Evolutionary conservation across 2,888 invertebrate species (phyloP).

Genomic region (Rhabditoides inermis): DNA sequence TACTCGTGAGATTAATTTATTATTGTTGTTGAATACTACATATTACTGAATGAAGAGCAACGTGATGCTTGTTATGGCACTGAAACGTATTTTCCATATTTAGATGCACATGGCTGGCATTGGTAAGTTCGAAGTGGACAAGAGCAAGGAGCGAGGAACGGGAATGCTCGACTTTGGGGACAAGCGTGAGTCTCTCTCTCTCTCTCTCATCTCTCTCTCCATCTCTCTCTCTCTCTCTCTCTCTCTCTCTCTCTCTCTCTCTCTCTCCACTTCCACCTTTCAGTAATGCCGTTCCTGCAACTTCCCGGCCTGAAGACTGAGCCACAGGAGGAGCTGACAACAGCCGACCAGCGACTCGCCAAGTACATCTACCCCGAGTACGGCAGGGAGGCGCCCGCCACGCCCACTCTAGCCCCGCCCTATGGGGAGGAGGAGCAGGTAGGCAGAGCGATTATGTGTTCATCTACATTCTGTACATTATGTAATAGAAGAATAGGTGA

Average conservation of each 20-base stretch:
- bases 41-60: no score
- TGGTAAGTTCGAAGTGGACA: constrained; percentile 19
- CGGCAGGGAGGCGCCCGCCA: no score
- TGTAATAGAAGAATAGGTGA: no score
- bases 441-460: no score
- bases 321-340: constrained; percentile 10
- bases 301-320: constrained; percentile 29
- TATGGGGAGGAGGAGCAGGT: constrained; percentile 8
- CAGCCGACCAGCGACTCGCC: constrained; percentile 21
- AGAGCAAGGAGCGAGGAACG: constrained; percentile 29
- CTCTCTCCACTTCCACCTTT: neutral
- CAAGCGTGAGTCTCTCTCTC: constrained; percentile 13
- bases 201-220: neutral
- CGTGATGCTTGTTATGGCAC: no score
- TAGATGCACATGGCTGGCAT: constrained; percentile 20
- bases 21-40: neutral
- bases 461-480: no score
- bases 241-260: neutral
- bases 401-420: constrained; percentile 8
- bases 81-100: no score
- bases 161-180: constrained; percentile 33
- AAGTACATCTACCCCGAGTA: constrained; percentile 24
- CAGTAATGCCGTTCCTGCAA: constrained; percentile 33
- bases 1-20: no score
- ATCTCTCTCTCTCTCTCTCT: neutral